phyloP scores from a whole-genome alignment of 2,888 invertebrate species.

The Mesoligia furuncula region DNA sequence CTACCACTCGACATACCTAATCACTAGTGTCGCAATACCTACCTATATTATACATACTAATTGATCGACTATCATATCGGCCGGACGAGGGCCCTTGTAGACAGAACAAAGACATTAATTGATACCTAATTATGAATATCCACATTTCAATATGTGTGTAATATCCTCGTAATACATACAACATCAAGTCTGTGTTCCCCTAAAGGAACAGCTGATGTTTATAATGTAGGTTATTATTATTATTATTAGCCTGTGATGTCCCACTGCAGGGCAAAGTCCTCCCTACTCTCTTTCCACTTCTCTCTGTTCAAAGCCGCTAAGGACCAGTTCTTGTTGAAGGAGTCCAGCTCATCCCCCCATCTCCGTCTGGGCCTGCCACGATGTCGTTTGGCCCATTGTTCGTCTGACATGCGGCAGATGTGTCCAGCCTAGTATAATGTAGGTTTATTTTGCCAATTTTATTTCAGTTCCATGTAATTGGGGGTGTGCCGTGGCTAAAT shows the following conservation, averaged over 20 bases:
- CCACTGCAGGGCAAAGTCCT: no score
- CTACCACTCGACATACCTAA: background rate
- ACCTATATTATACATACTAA: background rate
- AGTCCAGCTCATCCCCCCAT: no score
- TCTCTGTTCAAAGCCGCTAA: no score
- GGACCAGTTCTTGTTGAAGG: no score
- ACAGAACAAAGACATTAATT: background rate
- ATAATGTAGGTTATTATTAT: no score
- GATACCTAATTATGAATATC: background rate
- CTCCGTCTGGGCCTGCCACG: no score
- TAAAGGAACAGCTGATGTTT: background rate
- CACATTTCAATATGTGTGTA: background rate
- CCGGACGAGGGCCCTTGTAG: background rate
- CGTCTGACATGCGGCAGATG: no score
- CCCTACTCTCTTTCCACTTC: no score
- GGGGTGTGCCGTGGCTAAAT: background rate
- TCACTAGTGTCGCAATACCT: background rate
- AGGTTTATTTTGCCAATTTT: background rate
- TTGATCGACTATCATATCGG: background rate
- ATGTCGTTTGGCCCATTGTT: no score
- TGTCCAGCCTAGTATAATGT: no score
- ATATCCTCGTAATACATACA: background rate
- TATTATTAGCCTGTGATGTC: no score
- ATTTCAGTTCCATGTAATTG: background rate
- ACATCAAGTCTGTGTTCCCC: background rate